Percentiles rank a stretch among this genome's conserved stretches.
phyloP scores from a whole-genome alignment of 2,888 invertebrate genomes.

The Parasteatoda lunata region DNA sequence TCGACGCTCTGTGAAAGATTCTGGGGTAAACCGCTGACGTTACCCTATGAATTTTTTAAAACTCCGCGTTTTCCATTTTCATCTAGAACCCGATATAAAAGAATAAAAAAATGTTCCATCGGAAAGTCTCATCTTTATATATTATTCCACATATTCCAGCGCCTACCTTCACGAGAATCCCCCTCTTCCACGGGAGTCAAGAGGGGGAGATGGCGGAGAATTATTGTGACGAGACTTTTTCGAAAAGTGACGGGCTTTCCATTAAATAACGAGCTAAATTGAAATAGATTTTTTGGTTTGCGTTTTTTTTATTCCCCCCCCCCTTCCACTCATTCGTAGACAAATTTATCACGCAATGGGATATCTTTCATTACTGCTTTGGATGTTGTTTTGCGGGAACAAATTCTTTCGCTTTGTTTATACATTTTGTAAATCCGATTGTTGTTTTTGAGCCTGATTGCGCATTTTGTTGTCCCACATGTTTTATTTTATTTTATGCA shows the following conservation, averaged over 20 bases:
- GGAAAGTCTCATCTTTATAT: conserved; percentile 31
- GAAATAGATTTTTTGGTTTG: conserved; percentile 36
- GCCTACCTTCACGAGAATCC: not conserved
- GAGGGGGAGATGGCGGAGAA: conserved; percentile 14
- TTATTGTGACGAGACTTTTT: conserved; percentile 12
- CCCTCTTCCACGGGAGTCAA: not conserved
- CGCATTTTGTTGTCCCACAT: no score
- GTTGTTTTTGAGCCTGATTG: no score
- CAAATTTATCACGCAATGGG: conserved; percentile 25
- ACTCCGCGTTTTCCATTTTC: conserved; percentile 20
- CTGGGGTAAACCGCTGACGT: conserved; percentile 22
- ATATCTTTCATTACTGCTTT: not conserved
- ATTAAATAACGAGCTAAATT: conserved; percentile 61
- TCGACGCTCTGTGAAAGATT: conserved; percentile 37
- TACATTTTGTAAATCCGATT: no score
- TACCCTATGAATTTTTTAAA: conserved; percentile 55
- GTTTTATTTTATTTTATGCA: no score
- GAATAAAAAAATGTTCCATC: conserved; percentile 31
- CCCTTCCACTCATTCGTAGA: not conserved
- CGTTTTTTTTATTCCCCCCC: not conserved
- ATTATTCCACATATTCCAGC: conserved; percentile 32
- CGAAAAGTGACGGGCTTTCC: conserved; percentile 34
- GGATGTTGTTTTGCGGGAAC: not conserved
- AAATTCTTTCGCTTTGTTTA: no score
- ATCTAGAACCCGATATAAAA: conserved; percentile 7